These are phyloP conservation scores for Myotis planiceps DNA, from an alignment of 2,797 vertebrate species.

Conservation along the genomic window DNA sequence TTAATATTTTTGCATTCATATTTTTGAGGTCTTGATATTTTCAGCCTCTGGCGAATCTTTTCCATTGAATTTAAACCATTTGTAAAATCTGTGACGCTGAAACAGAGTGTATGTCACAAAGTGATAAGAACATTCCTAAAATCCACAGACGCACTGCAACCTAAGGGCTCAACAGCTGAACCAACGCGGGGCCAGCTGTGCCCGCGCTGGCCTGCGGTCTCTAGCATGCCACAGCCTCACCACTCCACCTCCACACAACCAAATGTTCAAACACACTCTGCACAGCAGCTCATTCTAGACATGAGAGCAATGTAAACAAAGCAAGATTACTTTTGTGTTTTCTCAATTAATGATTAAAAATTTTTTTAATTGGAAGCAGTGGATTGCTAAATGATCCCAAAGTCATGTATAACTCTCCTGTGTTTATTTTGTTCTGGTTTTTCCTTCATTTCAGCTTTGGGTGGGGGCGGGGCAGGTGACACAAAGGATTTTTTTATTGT, in stretches of 20 bases:
- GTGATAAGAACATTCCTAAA: constrained; percentile 68
- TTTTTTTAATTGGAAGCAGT: constrained; percentile 65
- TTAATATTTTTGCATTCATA: constrained; percentile 75
- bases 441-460: constrained; percentile 55
- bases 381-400: constrained; percentile 71
- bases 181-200: not conserved
- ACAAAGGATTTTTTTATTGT: constrained; percentile 61
- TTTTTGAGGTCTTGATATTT: constrained; percentile 69
- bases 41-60: constrained; percentile 67
- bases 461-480: constrained; percentile 11
- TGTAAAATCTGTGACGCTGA: constrained; percentile 63
- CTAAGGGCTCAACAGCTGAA: constrained; percentile 73
- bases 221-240: not conserved
- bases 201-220: not conserved
- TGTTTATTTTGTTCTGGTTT: constrained; percentile 40
- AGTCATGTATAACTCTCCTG: constrained; percentile 56
- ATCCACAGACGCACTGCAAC: constrained; percentile 59
- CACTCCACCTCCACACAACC: not conserved
- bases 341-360: constrained; percentile 39
- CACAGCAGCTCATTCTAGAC: not conserved
- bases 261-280: not conserved
- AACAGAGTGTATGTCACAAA: constrained; percentile 43
- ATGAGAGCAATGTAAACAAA: constrained; percentile 44
- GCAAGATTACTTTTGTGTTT: constrained; percentile 37
- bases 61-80: constrained; percentile 66